Evolutionary conservation across 35 echinoderm and acorn worm genomes (phyloP).

Genomic region (Diadema setosum): DNA sequence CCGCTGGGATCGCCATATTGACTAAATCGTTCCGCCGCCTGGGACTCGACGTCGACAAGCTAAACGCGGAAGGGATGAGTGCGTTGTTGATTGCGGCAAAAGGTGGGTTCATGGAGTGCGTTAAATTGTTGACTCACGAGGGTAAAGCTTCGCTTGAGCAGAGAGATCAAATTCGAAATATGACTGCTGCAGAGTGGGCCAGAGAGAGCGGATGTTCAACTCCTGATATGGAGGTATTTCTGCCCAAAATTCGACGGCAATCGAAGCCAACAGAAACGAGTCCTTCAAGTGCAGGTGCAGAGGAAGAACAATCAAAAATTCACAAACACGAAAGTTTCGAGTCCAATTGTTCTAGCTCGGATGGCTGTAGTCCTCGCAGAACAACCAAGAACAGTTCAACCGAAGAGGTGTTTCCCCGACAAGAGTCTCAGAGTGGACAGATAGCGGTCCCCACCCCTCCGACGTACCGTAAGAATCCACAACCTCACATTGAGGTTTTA

Average conservation of each 20-base stretch:
- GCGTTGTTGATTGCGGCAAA: slow-evolving; percentile 67
- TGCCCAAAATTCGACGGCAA: background rate
- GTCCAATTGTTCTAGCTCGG: background rate
- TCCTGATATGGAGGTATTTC: slow-evolving; percentile 35
- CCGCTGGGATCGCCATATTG: slow-evolving; percentile 54
- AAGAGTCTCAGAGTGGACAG: background rate
- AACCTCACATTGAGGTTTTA: background rate
- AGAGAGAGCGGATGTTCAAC: slow-evolving; percentile 65
- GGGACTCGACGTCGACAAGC: slow-evolving; percentile 66
- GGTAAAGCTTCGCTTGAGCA: slow-evolving; percentile 71
- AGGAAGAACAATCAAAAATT: background rate
- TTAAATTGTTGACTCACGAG: slow-evolving; percentile 56
- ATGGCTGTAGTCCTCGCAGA: background rate
- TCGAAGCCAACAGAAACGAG: background rate
- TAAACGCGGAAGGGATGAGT: slow-evolving; percentile 77
- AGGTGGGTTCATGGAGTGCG: slow-evolving; percentile 71
- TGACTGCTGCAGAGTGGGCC: slow-evolving; percentile 84
- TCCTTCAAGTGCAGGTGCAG: background rate
- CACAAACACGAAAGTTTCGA: background rate
- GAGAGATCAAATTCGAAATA: slow-evolving; percentile 63
- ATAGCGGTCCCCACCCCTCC: background rate
- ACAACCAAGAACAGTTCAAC: background rate
- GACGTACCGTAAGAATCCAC: background rate
- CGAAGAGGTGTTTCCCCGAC: background rate
- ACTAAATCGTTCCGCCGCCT: slow-evolving; percentile 73